Evolutionary conservation across 2,113 vertebrate genomes (phyloP).

Genomic region (Oophaga pumilio): DNA sequence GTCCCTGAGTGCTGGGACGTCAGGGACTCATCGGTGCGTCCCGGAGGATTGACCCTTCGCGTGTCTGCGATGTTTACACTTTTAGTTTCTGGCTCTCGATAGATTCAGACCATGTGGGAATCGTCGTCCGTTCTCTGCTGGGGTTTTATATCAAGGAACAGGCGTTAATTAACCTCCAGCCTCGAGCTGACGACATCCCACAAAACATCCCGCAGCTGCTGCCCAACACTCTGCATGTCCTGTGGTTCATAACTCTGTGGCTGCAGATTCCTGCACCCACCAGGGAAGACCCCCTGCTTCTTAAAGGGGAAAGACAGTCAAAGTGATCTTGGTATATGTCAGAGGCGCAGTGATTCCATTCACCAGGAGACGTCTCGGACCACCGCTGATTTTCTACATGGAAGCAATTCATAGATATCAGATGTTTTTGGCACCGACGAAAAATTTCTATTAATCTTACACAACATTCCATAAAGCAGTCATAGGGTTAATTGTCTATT

Average conservation of each 20-base stretch:
- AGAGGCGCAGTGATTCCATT: neutral
- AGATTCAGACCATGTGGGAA: neutral
- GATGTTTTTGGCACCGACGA: no score
- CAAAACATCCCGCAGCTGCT: neutral
- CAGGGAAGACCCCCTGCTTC: neutral
- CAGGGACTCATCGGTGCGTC: neutral
- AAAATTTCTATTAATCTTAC: no score
- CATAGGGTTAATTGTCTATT: no score
- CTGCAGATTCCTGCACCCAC: neutral
- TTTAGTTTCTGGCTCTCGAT: neutral
- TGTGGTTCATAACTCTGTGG: neutral
- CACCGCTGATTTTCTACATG: no score
- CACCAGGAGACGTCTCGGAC: no score
- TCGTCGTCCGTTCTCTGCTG: neutral
- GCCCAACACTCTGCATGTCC: neutral
- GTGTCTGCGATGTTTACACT: neutral
- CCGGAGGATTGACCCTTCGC: neutral
- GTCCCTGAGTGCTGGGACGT: neutral
- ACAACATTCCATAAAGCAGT: no score
- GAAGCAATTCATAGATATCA: no score
- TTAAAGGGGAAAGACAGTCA: neutral
- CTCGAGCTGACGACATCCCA: neutral
- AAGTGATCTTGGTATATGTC: neutral
- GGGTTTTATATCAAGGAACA: constrained; percentile 18
- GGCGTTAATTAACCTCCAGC: neutral